phyloP scores from a whole-genome alignment of 1,140 invertebrate species.

The Lepidurus packardi region DNA sequence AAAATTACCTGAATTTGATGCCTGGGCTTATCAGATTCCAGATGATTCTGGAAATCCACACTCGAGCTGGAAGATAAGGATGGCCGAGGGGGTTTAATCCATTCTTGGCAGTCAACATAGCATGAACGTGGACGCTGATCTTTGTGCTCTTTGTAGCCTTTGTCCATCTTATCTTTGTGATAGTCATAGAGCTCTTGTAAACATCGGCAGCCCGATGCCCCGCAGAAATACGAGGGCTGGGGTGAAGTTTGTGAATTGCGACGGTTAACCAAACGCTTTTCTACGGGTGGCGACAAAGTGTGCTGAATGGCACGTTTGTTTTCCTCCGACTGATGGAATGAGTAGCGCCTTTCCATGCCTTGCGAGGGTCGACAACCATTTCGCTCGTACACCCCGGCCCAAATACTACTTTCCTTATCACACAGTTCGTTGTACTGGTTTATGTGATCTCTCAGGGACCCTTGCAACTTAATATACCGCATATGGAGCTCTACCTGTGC shows the following conservation, averaged over 20 bases:
- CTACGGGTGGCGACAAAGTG: constrained; percentile 35
- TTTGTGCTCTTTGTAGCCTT: constrained; percentile 13
- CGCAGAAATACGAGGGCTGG: constrained; percentile 32
- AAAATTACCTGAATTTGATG: neutral
- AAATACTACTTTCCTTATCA: constrained; percentile 70
- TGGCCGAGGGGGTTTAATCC: constrained; percentile 1
- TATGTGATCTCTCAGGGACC: constrained; percentile 76
- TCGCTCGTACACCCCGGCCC: constrained; percentile 35
- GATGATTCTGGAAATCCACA: constrained; percentile 9
- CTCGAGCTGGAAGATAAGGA: neutral
- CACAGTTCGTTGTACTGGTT: constrained; percentile 75
- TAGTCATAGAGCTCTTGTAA: constrained; percentile 1
- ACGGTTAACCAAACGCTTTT: constrained; percentile 35
- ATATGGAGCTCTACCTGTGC: constrained; percentile 74
- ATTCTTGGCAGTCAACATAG: constrained; percentile 1
- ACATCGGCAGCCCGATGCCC: constrained; percentile 27
- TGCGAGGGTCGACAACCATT: constrained; percentile 36
- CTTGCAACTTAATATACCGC: constrained; percentile 80
- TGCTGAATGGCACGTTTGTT: constrained; percentile 37
- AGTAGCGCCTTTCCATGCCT: constrained; percentile 36
- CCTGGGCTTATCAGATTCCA: neutral
- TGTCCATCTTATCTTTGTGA: constrained; percentile 22
- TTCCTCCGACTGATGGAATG: constrained; percentile 36
- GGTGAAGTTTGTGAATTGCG: constrained; percentile 32
- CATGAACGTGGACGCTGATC: neutral